Conservation (phyloP, 2,113 vertebrate genomes). For the Melanerpes aurifrons region DNA sequence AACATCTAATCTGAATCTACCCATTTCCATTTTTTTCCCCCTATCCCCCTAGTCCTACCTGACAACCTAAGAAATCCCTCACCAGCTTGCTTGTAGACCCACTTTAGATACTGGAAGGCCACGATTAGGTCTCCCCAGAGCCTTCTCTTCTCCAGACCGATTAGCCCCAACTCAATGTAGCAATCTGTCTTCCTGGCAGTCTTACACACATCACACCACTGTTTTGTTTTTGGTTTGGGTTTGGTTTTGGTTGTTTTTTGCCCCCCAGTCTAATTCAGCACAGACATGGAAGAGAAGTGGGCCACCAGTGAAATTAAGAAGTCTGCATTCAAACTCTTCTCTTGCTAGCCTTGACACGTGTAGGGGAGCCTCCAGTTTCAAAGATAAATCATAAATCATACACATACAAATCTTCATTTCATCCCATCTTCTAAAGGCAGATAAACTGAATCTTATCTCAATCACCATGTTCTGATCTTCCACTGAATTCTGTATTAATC, state of each 20-base stretch:
- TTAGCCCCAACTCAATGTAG: background rate
- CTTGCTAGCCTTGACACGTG: background rate
- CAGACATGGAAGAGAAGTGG: background rate
- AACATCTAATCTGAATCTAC: too few species aligned
- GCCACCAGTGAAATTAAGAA: background rate
- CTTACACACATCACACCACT: background rate
- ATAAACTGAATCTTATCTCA: background rate
- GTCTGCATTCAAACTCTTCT: background rate
- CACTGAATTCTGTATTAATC: background rate
- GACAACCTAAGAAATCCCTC: too few species aligned
- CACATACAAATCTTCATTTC: background rate
- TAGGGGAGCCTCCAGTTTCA: background rate
- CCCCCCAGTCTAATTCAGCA: background rate
- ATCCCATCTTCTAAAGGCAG: slow-evolving; percentile 1
- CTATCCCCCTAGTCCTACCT: too few species aligned
- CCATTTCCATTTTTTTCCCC: too few species aligned
- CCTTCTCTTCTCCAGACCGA: too few species aligned
- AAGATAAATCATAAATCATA: background rate
- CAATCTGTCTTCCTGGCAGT: background rate
- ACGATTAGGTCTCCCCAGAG: too few species aligned
- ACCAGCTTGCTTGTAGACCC: too few species aligned
- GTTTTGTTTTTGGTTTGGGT: background rate
- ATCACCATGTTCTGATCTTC: background rate
- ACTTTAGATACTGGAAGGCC: too few species aligned
- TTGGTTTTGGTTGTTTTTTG: too few species aligned